phyloP scores from a whole-genome alignment of 2,888 invertebrate genomes.

The Callosobruchus maculatus region DNA sequence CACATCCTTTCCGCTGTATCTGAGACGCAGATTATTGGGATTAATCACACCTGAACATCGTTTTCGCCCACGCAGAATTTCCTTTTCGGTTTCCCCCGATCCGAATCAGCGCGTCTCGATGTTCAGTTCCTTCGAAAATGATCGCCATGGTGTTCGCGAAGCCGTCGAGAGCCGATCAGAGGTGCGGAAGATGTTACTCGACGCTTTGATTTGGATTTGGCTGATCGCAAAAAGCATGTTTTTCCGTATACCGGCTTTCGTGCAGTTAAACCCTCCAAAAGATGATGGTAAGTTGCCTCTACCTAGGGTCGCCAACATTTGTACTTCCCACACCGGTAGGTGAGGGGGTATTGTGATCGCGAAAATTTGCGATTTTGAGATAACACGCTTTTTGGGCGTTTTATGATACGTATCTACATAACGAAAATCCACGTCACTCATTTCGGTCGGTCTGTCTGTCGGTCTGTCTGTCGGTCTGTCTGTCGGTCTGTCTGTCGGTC shows the following conservation, averaged over 20 bases:
- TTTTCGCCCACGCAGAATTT: background rate
- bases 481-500: too few species aligned
- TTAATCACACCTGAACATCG: background rate
- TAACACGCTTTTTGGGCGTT: too few species aligned
- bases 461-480: too few species aligned
- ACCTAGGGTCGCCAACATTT: too few species aligned
- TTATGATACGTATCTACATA: too few species aligned
- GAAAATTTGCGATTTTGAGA: too few species aligned
- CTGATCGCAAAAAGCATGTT: conserved; percentile 12
- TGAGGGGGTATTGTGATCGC: too few species aligned
- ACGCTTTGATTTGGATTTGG: conserved; percentile 10
- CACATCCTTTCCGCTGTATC: background rate
- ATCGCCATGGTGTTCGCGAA: background rate
- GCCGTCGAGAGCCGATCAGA: background rate
- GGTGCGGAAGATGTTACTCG: conserved; percentile 8
- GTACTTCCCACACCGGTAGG: too few species aligned
- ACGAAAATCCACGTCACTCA: too few species aligned
- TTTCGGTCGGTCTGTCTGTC: too few species aligned
- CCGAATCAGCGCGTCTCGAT: background rate
- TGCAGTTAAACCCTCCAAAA: background rate
- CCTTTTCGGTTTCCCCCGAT: background rate
- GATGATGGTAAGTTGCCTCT: conserved; percentile 19
- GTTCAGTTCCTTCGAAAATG: conserved; percentile 4
- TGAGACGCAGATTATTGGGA: background rate
- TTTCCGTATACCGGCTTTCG: conserved; percentile 6